phyloP scores from a whole-genome alignment of 2,113 vertebrate species.

The Macquaria australasica region DNA sequence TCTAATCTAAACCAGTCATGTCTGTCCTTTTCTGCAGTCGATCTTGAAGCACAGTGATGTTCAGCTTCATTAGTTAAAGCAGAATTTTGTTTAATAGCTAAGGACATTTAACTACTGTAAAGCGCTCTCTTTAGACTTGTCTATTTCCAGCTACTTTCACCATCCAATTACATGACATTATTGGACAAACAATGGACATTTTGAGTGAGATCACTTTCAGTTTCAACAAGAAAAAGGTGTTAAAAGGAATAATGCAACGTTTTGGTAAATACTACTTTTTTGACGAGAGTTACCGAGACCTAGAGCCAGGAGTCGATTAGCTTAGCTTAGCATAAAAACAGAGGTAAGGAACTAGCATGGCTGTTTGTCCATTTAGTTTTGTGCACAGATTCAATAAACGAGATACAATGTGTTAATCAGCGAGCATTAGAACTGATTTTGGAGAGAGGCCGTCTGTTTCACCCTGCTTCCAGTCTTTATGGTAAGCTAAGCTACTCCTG shows the following conservation, averaged over 20 bases:
- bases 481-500: too few species aligned
- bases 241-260: neutral
- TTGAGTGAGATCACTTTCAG: neutral
- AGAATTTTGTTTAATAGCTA: slow-evolving; percentile 25
- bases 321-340: slow-evolving; percentile 14
- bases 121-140: neutral
- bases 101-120: slow-evolving; percentile 6
- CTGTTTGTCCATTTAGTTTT: neutral
- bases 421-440: neutral
- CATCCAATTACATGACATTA: neutral
- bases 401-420: neutral
- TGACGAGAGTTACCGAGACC: neutral
- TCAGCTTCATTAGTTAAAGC: slow-evolving; percentile 29
- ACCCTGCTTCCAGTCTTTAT: neutral
- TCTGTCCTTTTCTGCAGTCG: slow-evolving; percentile 9
- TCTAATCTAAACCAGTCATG: slow-evolving; percentile 14
- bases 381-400: neutral
- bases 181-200: neutral
- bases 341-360: neutral
- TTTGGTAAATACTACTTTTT: neutral
- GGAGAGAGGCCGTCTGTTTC: neutral
- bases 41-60: slow-evolving; percentile 9
- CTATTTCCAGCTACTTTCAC: neutral
- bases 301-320: neutral
- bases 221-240: neutral